Base-by-base conservation (phyloP, 2,113 vertebrate species). In the Sander vitreus region DNA sequence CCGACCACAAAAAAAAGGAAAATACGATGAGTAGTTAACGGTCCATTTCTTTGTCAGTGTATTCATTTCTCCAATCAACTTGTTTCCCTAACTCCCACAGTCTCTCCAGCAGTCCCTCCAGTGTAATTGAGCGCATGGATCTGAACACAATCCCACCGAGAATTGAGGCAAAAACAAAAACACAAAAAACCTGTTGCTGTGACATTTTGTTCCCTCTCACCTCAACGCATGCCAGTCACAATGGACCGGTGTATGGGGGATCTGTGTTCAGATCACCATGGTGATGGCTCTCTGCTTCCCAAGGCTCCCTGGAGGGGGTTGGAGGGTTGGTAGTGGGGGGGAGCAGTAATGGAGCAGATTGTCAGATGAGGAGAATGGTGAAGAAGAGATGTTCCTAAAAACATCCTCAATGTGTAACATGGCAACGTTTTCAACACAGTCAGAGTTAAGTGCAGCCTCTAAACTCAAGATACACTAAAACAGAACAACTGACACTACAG, bases 161-260 rank as follows among this genome's bases (percentile, higher is more conserved):
- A 80, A 81, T 84, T 90, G 72, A 76, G 80, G 88, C 92, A 93
- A 94, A 94, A 94, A 93, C 93, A 96, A 95, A 92, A 95, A 94
- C 92, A 93, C 82, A 90, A 88, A 93, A 95, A 94, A 89, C 86
- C 94, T 93, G 94, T 95, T 95, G 95, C 94, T 92, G 92, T 95
- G 95, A 95, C 94, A 95, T 95, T 96, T 95, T 93, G 93, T 94
- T 96, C 93, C 83, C 93, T 93, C 93, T 93, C 93, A 95, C 95
- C 94, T 94, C 91, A 79, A 91, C 90, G 67, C 91, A 93, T 83
- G 88, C 89, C 90, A 92, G 94, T 92, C 95, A 94, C 94, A 94
- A 94, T 89, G 94, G 93, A 93, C 94, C 81, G 88, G 91, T 92
- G 92, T 92, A 92, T 89, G 80, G 82, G 92, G 91, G 91, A 94